phyloP scores from a whole-genome alignment of 2,113 vertebrate species.

The Barnardius zonarius region DNA sequence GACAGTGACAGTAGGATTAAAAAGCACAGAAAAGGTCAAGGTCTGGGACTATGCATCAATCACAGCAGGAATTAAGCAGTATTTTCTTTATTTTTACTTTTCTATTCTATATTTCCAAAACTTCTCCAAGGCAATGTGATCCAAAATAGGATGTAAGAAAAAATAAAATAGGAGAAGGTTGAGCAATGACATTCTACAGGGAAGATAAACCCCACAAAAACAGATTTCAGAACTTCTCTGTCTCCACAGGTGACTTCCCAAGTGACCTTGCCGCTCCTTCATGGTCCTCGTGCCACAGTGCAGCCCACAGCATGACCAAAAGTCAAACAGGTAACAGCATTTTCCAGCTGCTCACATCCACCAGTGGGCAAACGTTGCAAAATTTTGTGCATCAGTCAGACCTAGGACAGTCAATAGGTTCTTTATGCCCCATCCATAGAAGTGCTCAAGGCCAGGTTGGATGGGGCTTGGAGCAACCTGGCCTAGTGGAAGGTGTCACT shows the following conservation, averaged over 20 bases:
- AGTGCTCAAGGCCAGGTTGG: neutral
- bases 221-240: neutral
- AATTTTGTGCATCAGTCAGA: neutral
- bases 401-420: neutral
- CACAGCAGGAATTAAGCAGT: neutral
- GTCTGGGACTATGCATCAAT: neutral
- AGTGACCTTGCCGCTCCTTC: neutral
- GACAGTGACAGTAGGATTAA: neutral
- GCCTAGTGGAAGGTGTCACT: neutral
- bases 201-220: neutral
- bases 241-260: neutral
- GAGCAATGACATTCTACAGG: rapidly evolving
- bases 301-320: rapidly evolving
- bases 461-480: neutral
- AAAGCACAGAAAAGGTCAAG: neutral
- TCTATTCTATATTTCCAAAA: neutral
- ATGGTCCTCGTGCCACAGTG: neutral
- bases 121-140: neutral
- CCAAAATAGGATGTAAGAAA: neutral
- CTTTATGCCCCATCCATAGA: neutral
- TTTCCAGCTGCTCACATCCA: neutral
- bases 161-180: neutral
- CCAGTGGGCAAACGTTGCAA: neutral
- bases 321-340: neutral
- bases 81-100: neutral